phyloP scores from a whole-genome alignment of 2,888 invertebrate species.

The Molorchus minor region DNA sequence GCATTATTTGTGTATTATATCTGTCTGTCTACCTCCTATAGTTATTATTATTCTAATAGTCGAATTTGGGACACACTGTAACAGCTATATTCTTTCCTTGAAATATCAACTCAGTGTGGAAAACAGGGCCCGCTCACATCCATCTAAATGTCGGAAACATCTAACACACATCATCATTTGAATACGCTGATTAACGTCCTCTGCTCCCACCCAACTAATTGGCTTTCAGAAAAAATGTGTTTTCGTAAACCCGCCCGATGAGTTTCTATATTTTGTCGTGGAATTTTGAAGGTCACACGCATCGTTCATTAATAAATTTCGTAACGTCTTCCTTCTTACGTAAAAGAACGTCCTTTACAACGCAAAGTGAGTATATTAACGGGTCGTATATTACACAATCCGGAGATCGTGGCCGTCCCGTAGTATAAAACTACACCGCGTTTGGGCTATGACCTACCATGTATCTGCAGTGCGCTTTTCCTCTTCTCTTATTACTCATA shows the following conservation, averaged over 20 bases:
- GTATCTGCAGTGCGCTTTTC: neutral
- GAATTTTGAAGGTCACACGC: constrained; percentile 18
- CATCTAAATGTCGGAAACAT: neutral
- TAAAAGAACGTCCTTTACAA: constrained; percentile 5
- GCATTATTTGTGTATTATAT: too few relatives aligned
- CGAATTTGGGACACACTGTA: too few relatives aligned
- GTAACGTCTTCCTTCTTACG: constrained; percentile 5
- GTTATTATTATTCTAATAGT: too few relatives aligned
- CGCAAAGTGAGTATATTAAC: constrained; percentile 1
- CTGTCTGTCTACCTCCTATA: too few relatives aligned
- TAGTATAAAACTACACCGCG: neutral
- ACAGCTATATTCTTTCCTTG: too few relatives aligned
- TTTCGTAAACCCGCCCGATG: neutral
- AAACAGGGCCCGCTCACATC: too few relatives aligned
- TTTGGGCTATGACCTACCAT: too few relatives aligned
- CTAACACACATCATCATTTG: neutral
- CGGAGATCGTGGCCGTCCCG: neutral
- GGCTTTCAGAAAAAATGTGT: constrained; percentile 9
- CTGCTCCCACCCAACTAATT: constrained; percentile 5
- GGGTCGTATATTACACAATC: neutral
- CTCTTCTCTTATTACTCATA: neutral
- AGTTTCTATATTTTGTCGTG: constrained; percentile 5
- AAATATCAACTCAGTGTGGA: too few relatives aligned
- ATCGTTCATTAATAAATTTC: constrained; percentile 6
- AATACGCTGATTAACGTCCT: constrained; percentile 1